Conservation (phyloP, 2,797 vertebrate species). For the Platalea minor region DNA sequence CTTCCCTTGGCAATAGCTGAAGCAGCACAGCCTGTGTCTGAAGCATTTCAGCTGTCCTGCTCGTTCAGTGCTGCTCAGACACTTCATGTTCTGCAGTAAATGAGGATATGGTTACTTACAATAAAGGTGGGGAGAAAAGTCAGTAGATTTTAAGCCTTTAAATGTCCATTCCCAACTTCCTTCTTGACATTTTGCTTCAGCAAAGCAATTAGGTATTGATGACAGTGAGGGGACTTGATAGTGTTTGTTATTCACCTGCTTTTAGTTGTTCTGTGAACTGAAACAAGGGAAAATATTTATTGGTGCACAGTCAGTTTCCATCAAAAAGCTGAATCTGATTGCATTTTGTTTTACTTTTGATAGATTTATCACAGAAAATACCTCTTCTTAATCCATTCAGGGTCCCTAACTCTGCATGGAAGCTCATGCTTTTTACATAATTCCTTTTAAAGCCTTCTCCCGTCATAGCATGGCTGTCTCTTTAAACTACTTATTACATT, state of each 20-base stretch:
- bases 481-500: not conserved
- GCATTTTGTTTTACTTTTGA: not conserved
- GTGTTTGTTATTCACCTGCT: not conserved
- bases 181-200: not conserved
- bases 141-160: not conserved
- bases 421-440: not conserved
- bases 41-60: not conserved
- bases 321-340: not conserved
- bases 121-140: not conserved
- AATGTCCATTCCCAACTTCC: not conserved
- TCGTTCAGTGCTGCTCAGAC: not conserved
- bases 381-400: not conserved
- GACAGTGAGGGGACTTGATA: not conserved
- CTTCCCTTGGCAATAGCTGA: not conserved
- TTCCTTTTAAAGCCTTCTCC: not conserved
- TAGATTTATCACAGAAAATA: not conserved
- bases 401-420: not conserved
- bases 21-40: not conserved
- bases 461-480: not conserved
- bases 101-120: not conserved
- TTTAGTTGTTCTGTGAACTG: not conserved
- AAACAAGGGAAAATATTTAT: not conserved
- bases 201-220: not conserved
- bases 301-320: not conserved
- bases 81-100: not conserved